Evolutionary conservation across 2,888 invertebrate species (phyloP).

Genomic region (Dromius quadrimaculatus): DNA sequence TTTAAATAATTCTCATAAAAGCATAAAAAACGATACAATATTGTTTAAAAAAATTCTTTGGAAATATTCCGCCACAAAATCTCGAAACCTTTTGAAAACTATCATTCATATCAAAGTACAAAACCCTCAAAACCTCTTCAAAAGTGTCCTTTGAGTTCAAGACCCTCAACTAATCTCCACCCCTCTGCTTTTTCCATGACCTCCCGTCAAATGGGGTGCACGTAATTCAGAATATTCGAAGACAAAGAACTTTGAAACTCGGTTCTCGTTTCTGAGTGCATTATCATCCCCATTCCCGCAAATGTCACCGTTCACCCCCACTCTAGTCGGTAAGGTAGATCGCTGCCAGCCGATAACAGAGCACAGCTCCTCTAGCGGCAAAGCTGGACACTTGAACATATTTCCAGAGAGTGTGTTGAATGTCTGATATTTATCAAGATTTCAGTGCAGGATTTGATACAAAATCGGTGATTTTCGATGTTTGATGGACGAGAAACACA

Average conservation of each 20-base stretch:
- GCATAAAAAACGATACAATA: too few relatives aligned
- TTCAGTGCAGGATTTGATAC: background rate
- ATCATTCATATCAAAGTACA: too few relatives aligned
- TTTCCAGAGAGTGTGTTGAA: conserved; percentile 2
- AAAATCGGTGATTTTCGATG: conserved; percentile 8
- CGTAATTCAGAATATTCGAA: conserved; percentile 17
- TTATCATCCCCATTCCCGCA: background rate
- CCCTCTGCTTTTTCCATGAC: background rate
- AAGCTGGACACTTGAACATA: background rate
- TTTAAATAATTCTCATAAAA: too few relatives aligned
- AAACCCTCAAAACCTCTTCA: too few relatives aligned
- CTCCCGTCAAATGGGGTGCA: conserved; percentile 16
- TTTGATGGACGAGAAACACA: background rate
- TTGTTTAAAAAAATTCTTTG: too few relatives aligned
- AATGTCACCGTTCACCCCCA: conserved; percentile 1
- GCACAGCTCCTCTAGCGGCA: conserved; percentile 1
- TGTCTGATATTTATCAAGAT: conserved; percentile 14
- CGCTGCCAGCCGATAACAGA: conserved; percentile 2
- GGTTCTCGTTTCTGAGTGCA: background rate
- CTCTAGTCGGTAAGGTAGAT: background rate
- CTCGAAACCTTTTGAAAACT: too few relatives aligned
- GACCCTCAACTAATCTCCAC: background rate
- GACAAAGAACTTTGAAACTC: conserved; percentile 11
- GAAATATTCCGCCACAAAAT: too few relatives aligned
- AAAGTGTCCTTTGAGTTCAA: too few relatives aligned